Evolutionary conservation across 2,888 invertebrate species (phyloP).

Genomic region (Strigamia maritima): DNA sequence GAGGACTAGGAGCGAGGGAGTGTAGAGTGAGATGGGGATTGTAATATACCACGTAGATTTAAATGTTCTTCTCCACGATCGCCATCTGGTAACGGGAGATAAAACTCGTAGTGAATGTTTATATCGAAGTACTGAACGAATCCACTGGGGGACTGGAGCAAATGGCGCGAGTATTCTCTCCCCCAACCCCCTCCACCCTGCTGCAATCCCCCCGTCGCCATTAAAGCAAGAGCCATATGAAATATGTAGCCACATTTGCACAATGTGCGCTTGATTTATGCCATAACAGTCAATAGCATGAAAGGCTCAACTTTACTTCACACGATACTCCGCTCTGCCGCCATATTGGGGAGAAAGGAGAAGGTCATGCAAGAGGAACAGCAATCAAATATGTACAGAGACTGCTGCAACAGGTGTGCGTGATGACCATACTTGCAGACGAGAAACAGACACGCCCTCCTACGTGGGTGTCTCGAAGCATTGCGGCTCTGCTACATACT

Average conservation of each 20-base stretch:
- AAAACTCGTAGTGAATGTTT: not conserved
- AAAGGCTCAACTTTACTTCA: not conserved
- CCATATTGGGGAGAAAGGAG: not conserved
- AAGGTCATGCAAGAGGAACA: not conserved
- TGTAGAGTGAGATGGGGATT: not conserved
- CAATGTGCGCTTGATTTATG: slow-evolving; percentile 4
- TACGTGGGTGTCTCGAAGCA: not conserved
- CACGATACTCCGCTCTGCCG: not conserved
- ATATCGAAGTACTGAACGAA: not conserved
- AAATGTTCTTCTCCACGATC: not conserved
- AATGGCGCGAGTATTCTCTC: not conserved
- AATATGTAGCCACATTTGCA: slow-evolving; percentile 4
- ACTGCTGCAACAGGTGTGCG: not conserved
- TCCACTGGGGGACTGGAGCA: not conserved
- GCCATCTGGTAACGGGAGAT: not conserved
- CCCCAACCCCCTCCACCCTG: not conserved
- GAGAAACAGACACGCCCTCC: not conserved
- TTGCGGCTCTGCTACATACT: not conserved
- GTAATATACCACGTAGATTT: not conserved
- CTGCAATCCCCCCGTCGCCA: not conserved
- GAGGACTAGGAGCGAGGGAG: too few species aligned
- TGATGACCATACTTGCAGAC: not conserved
- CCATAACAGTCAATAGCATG: not conserved
- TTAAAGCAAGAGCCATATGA: not conserved
- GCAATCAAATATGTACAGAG: not conserved